phyloP scores from a whole-genome alignment of 1,140 invertebrate species.

The Teleopsis dalmanni region DNA sequence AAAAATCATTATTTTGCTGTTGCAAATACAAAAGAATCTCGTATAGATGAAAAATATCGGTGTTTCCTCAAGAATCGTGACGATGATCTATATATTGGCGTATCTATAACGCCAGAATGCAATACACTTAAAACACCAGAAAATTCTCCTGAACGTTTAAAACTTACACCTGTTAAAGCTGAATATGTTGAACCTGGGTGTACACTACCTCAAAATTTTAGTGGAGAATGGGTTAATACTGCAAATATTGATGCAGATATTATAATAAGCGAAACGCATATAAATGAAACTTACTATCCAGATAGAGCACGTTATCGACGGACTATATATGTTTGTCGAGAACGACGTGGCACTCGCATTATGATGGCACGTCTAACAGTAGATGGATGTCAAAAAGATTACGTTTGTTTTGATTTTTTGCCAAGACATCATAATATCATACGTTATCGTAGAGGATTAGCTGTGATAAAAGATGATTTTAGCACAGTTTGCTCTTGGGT shows the following conservation, averaged over 20 bases:
- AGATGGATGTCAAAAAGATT: conserved; percentile 97
- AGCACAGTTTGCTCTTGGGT: conserved; percentile 91
- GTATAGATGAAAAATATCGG: conserved; percentile 87
- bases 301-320: conserved; percentile 79
- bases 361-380: conserved; percentile 95
- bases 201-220: conserved; percentile 85
- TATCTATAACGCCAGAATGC: conserved; percentile 87
- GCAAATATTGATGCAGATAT: conserved; percentile 93
- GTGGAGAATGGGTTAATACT: conserved; percentile 93
- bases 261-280: conserved; percentile 90
- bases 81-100: conserved; percentile 82
- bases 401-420: conserved; percentile 93
- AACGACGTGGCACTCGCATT: conserved; percentile 75
- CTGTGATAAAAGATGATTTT: conserved; percentile 83
- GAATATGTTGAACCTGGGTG: conserved; percentile 87
- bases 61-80: conserved; percentile 92
- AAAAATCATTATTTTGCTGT: conserved; percentile 94
- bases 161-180: conserved; percentile 72
- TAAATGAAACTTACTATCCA: conserved; percentile 89
- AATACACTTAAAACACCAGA: conserved; percentile 87
- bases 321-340: conserved; percentile 91
- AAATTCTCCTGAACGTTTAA: conserved; percentile 82
- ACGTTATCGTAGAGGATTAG: conserved; percentile 78
- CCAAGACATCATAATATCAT: conserved; percentile 94
- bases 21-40: conserved; percentile 87